Conservation (phyloP, 2,888 invertebrate species). For the Hirtodrosophila cameraria region DNA sequence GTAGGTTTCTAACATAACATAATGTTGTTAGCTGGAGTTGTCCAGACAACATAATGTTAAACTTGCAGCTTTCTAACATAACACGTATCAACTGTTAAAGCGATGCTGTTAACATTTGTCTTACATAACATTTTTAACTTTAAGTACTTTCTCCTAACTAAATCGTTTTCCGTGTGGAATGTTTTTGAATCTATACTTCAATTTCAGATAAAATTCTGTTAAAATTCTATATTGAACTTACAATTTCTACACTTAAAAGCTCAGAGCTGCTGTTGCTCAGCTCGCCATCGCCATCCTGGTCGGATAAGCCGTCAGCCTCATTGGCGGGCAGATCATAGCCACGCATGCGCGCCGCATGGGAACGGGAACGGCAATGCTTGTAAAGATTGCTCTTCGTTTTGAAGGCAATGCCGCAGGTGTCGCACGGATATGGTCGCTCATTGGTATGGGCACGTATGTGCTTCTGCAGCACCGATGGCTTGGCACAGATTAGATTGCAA, state of each 20-base stretch:
- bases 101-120: background rate
- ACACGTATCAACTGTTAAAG: background rate
- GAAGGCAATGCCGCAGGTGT: constrained; percentile 95
- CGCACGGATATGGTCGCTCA: constrained; percentile 95
- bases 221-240: constrained; percentile 33
- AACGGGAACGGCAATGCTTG: constrained; percentile 92
- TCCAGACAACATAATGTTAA: too few relatives aligned
- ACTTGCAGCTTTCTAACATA: background rate
- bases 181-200: too few relatives aligned
- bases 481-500: constrained; percentile 94
- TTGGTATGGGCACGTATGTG: constrained; percentile 97
- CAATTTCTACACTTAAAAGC: constrained; percentile 73
- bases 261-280: constrained; percentile 84
- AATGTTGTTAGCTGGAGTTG: too few relatives aligned
- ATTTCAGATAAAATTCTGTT: too few relatives aligned
- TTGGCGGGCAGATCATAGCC: constrained; percentile 86
- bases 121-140: background rate
- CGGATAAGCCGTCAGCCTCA: constrained; percentile 87
- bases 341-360: constrained; percentile 88
- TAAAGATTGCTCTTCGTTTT: constrained; percentile 97
- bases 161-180: too few relatives aligned
- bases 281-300: constrained; percentile 86
- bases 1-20: background rate
- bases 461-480: constrained; percentile 96
- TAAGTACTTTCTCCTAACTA: too few relatives aligned